Percentiles rank a stretch among this genome's conserved stretches.
phyloP scores from a whole-genome alignment of 2,113 vertebrate genomes.

The Pogona vitticeps region DNA sequence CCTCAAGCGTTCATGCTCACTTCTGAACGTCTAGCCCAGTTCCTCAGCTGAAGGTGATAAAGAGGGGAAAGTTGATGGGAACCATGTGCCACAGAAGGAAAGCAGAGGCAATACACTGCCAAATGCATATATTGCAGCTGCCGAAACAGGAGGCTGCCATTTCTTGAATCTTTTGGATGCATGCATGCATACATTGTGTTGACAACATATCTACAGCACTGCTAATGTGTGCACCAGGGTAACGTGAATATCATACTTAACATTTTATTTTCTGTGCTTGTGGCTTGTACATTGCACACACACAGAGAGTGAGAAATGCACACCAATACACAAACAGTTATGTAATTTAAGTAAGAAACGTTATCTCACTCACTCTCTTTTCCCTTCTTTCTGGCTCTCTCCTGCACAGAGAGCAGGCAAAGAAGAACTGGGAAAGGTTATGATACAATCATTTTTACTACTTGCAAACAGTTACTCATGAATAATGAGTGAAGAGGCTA shows the following conservation, averaged over 20 bases:
- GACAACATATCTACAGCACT: neutral
- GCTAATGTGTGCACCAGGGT: conserved; percentile 36
- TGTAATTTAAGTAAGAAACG: neutral
- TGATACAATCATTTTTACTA: neutral
- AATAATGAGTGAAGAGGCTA: too few species aligned
- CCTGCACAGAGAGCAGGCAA: neutral
- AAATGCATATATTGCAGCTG: conserved; percentile 49
- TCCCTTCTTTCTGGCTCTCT: neutral
- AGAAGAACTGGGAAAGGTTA: too few species aligned
- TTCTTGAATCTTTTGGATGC: conserved; percentile 17
- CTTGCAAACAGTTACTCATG: too few species aligned
- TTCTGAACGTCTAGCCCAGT: neutral
- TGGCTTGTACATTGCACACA: too few species aligned
- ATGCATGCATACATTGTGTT: conserved; percentile 26
- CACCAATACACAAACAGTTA: too few species aligned
- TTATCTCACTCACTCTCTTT: too few species aligned
- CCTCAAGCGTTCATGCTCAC: conserved; percentile 17
- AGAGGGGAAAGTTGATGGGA: conserved; percentile 31
- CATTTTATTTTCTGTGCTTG: neutral
- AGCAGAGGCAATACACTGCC: conserved; percentile 22
- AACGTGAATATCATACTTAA: neutral
- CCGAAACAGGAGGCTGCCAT: conserved; percentile 7
- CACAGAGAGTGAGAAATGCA: too few species aligned
- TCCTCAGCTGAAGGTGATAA: neutral
- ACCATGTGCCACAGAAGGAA: conserved; percentile 47